Conservation (phyloP, 2,797 vertebrate species). For the Darevskia mixta region DNA sequence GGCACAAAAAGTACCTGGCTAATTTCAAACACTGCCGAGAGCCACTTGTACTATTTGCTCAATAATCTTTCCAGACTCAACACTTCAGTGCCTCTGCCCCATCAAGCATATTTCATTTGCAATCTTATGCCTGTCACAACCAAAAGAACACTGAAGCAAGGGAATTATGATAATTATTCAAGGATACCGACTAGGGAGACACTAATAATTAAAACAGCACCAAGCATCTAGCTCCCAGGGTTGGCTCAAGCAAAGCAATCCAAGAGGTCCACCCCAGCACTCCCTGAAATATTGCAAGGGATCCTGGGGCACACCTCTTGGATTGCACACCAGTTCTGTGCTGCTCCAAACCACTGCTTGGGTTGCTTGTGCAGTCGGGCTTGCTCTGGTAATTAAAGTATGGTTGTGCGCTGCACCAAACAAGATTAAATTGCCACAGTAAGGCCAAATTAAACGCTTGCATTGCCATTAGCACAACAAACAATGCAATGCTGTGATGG, state of each 20-base stretch:
- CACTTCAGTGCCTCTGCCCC: neutral
- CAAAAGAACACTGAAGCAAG: conserved; percentile 5
- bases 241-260: neutral
- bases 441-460: neutral
- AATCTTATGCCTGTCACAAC: neutral
- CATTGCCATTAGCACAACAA: neutral
- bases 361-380: neutral
- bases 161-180: neutral
- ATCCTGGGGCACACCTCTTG: neutral
- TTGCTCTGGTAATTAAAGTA: neutral
- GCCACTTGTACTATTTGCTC: neutral
- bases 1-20: no score
- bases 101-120: neutral
- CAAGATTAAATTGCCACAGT: neutral
- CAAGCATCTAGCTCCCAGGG: neutral
- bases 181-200: neutral
- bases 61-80: neutral
- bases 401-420: neutral
- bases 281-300: neutral
- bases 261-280: neutral
- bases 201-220: neutral
- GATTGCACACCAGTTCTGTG: neutral
- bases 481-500: no score
- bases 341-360: neutral
- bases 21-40: no score